These are phyloP conservation scores for Athalia circularis DNA, from an alignment of 2,888 invertebrate species.

Conservation along the genomic window DNA sequence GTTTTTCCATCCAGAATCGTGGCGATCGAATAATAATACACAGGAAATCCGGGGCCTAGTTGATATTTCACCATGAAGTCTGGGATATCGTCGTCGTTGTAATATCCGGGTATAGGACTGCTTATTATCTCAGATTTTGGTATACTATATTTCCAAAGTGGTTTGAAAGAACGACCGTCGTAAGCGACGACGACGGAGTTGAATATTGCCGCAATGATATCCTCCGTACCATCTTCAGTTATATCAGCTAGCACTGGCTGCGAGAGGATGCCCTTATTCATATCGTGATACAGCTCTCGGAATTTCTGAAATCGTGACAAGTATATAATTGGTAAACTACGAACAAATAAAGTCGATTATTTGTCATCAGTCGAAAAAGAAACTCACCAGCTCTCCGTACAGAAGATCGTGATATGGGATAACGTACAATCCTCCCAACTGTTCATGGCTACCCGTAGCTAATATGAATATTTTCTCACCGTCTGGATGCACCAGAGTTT, in stretches of 20 bases:
- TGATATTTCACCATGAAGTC: slow-evolving; percentile 87
- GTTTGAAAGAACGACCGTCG: slow-evolving; percentile 80
- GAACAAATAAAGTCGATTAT: not conserved
- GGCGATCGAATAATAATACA: slow-evolving; percentile 85
- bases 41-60: slow-evolving; percentile 82
- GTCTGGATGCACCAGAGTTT: slow-evolving; percentile 78
- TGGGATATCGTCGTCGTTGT: slow-evolving; percentile 84
- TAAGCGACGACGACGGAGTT: slow-evolving; percentile 84
- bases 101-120: slow-evolving; percentile 86
- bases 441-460: slow-evolving; percentile 85
- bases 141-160: slow-evolving; percentile 85
- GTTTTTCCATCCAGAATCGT: slow-evolving; percentile 77
- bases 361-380: not conserved
- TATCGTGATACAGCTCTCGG: slow-evolving; percentile 77
- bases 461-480: slow-evolving; percentile 81
- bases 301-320: slow-evolving; percentile 72
- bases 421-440: slow-evolving; percentile 83
- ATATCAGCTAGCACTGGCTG: slow-evolving; percentile 83
- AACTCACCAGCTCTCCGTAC: slow-evolving; percentile 74
- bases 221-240: slow-evolving; percentile 82
- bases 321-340: not conserved
- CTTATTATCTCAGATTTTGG: slow-evolving; percentile 83
- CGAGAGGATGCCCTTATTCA: slow-evolving; percentile 81
- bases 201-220: slow-evolving; percentile 84
- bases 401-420: slow-evolving; percentile 77